Evolutionary conservation across 2,797 vertebrate species (phyloP).

Genomic region (Xiphorhynchus erythropygius): DNA sequence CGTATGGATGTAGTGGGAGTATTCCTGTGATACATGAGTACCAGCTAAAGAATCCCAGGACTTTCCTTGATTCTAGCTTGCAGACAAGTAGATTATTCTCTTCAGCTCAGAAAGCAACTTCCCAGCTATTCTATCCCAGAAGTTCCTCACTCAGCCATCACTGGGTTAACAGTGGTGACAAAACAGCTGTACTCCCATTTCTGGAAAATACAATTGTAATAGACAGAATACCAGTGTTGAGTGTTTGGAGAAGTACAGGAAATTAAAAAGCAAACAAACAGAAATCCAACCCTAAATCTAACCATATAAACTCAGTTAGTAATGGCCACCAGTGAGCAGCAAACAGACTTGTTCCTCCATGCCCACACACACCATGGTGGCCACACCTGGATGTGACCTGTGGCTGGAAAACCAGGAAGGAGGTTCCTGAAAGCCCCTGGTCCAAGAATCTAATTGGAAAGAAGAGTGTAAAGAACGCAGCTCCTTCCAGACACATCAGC

Average conservation of each 20-base stretch:
- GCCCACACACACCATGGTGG: background rate
- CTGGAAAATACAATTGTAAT: background rate
- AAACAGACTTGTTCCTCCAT: background rate
- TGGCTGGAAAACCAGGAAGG: background rate
- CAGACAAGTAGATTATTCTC: background rate
- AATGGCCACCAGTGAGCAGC: background rate
- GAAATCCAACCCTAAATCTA: background rate
- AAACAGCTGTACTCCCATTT: background rate
- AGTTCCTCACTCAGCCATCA: background rate
- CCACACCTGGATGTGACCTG: background rate
- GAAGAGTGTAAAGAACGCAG: background rate
- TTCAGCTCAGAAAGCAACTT: background rate
- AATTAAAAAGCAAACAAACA: constrained; percentile 11
- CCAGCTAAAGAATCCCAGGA: background rate
- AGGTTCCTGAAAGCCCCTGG: background rate
- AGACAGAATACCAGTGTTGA: background rate
- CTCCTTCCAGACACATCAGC: background rate
- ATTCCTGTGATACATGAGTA: background rate
- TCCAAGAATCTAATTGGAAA: background rate
- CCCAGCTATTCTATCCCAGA: background rate
- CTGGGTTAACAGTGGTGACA: background rate
- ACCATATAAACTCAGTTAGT: background rate
- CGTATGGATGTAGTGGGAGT: background rate
- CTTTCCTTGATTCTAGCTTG: background rate
- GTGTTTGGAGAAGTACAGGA: background rate